Percentiles rank a stretch among this genome's conserved stretches.
phyloP scores from a whole-genome alignment of 1,140 invertebrate genomes.

The Hydropsyche tenuis region DNA sequence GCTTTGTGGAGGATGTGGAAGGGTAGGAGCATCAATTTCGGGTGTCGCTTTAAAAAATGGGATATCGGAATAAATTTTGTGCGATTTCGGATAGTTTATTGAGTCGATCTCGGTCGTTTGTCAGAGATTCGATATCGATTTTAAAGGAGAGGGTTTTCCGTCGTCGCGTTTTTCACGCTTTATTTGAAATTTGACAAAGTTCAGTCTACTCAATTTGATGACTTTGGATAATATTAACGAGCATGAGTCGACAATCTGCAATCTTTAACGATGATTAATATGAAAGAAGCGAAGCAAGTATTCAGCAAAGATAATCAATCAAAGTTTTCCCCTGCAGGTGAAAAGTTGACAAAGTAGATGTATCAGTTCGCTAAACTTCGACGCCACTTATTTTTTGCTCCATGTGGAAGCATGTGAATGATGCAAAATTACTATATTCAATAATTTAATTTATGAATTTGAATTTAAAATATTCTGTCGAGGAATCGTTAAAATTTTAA shows the following conservation, averaged over 20 bases:
- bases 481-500: too few species aligned
- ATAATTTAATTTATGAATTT: too few species aligned
- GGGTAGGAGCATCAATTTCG: too few species aligned
- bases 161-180: conserved; percentile 1
- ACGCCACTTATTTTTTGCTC: neutral
- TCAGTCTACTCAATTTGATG: conserved; percentile 27
- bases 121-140: too few species aligned
- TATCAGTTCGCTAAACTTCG: conserved; percentile 6
- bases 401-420: neutral
- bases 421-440: too few species aligned
- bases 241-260: conserved; percentile 27
- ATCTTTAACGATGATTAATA: conserved; percentile 29
- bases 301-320: conserved; percentile 29
- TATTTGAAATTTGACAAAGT: conserved; percentile 29
- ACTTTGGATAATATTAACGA: conserved; percentile 25
- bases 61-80: too few species aligned
- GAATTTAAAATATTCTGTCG: too few species aligned
- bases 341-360: conserved; percentile 28
- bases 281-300: conserved; percentile 16
- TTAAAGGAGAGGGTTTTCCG: neutral
- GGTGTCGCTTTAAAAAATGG: too few species aligned
- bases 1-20: too few species aligned
- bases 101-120: too few species aligned
- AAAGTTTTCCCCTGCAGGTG: conserved; percentile 31
- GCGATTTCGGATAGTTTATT: too few species aligned